phyloP scores from a whole-genome alignment of 2,888 invertebrate species.

The Eupelmus urozonus region DNA sequence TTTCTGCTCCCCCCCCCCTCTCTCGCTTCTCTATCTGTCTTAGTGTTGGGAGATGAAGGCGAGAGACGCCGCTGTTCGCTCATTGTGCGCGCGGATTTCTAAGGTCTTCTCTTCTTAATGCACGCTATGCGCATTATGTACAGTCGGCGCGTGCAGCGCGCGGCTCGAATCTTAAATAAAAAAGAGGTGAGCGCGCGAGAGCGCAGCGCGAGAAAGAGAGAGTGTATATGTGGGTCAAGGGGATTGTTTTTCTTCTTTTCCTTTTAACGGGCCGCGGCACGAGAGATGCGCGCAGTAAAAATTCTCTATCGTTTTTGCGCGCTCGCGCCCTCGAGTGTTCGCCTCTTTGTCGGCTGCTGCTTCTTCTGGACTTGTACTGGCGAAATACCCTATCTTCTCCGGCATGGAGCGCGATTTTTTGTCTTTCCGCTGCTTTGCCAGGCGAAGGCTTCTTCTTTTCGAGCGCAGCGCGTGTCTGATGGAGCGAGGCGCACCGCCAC shows the following conservation, averaged over 20 bases:
- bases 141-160: slow-evolving; percentile 17
- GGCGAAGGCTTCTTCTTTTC: not conserved
- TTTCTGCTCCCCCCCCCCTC: slow-evolving; percentile 4
- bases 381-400: not conserved
- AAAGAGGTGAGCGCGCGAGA: slow-evolving; percentile 12
- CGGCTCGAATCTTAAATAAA: slow-evolving; percentile 26
- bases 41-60: no score
- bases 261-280: not conserved
- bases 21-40: not conserved
- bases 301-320: slow-evolving; percentile 22
- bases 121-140: not conserved
- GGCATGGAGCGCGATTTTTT: not conserved
- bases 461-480: not conserved
- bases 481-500: not conserved
- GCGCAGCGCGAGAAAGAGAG: not conserved
- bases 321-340: not conserved
- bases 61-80: not conserved
- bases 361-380: not conserved
- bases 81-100: slow-evolving; percentile 34
- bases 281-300: slow-evolving; percentile 14
- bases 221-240: slow-evolving; percentile 40
- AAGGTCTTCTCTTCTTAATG: slow-evolving; percentile 35
- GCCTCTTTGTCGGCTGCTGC: not conserved
- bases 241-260: slow-evolving; percentile 43
- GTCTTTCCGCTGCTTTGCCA: not conserved